Conservation (phyloP, 2,797 vertebrate species). For the Euthynnus affinis region DNA sequence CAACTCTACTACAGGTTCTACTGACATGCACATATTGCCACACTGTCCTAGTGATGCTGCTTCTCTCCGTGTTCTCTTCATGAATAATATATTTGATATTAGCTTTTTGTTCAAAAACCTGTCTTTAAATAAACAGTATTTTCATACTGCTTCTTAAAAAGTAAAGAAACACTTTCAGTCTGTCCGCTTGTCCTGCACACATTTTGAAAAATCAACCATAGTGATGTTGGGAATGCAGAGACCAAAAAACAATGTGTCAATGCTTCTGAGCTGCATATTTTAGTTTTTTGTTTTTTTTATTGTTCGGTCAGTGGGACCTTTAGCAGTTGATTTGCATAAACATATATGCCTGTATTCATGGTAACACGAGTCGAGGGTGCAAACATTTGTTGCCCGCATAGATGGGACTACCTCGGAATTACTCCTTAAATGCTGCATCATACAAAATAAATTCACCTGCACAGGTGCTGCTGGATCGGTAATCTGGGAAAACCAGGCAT, state of each 20-base stretch:
- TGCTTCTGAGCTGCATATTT: too few relatives aligned
- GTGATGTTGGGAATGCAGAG: background rate
- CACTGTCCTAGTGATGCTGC: background rate
- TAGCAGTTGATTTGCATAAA: too few relatives aligned
- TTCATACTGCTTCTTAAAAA: too few relatives aligned
- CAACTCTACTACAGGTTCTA: background rate
- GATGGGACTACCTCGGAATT: background rate
- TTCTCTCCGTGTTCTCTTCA: background rate
- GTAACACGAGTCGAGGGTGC: background rate
- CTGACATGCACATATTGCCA: background rate
- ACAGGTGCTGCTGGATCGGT: too few relatives aligned
- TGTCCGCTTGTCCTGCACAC: background rate
- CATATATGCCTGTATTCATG: background rate
- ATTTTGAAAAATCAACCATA: too few relatives aligned
- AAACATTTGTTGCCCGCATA: background rate
- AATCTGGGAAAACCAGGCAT: too few relatives aligned
- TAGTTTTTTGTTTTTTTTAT: too few relatives aligned
- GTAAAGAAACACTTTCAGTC: background rate
- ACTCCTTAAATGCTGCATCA: background rate
- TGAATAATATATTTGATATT: background rate
- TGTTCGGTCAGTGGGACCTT: too few relatives aligned
- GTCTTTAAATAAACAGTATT: too few relatives aligned
- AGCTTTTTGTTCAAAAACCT: background rate
- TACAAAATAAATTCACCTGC: background rate
- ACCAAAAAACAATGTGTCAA: too few relatives aligned